Conservation (phyloP, 2,888 invertebrate genomes). For the Drosophila setosimentum region DNA sequence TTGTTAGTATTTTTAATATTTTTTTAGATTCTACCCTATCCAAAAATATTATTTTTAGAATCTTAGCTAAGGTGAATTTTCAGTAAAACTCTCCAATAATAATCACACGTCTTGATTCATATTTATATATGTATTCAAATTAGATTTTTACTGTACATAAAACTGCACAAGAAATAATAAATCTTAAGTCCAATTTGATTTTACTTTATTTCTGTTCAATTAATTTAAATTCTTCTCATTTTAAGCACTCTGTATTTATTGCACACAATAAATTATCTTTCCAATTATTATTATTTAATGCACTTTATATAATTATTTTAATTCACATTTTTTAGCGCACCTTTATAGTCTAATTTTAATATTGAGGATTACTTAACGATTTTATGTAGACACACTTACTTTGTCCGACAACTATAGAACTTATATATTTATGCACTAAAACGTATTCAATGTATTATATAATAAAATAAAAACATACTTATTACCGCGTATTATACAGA, state of each 20-base stretch:
- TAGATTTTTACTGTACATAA: constrained; percentile 15
- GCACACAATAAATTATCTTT: constrained; percentile 4
- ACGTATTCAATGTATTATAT: constrained; percentile 46
- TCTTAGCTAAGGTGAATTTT: not conserved
- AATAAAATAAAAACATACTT: constrained; percentile 15
- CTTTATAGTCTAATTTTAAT: not conserved
- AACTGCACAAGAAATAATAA: not conserved
- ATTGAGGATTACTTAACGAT: not conserved
- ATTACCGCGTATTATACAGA: constrained; percentile 43
- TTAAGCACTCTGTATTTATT: not conserved
- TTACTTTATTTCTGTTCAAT: not conserved
- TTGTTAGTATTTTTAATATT: not conserved
- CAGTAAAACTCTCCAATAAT: constrained; percentile 7
- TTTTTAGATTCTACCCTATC: not conserved
- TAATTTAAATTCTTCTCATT: not conserved
- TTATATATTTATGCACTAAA: constrained; percentile 16
- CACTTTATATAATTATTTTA: not conserved
- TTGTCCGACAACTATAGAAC: constrained; percentile 23
- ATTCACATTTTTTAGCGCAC: not conserved
- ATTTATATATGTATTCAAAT: constrained; percentile 5
- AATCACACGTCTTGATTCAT: constrained; percentile 1
- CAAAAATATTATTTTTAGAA: not conserved
- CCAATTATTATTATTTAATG: not conserved
- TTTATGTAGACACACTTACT: constrained; percentile 53
- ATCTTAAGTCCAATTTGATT: not conserved